Evolutionary conservation across 2,113 vertebrate genomes (phyloP).

Genomic region (Passer domesticus): DNA sequence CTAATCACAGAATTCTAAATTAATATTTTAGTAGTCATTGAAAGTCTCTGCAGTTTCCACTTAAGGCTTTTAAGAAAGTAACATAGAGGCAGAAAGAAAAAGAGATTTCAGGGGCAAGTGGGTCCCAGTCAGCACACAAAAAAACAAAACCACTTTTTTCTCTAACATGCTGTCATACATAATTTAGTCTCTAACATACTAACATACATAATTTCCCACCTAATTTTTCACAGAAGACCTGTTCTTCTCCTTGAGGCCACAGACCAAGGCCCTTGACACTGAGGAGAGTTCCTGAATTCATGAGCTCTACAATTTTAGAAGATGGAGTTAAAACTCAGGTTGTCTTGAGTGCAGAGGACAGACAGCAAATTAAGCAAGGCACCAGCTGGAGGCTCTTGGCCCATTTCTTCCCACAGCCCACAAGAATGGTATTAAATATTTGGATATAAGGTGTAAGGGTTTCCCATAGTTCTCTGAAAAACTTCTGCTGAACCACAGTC

Average conservation of each 20-base stretch:
- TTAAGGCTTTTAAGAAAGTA: neutral
- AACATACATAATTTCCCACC: neutral
- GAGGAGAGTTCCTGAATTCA: neutral
- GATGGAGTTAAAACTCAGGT: neutral
- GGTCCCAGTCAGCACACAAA: neutral
- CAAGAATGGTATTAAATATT: neutral
- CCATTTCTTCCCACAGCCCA: neutral
- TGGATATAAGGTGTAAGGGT: neutral
- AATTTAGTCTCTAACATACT: too few relatives aligned
- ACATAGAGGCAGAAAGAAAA: neutral
- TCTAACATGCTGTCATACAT: neutral
- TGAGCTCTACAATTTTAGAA: neutral
- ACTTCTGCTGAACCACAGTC: neutral
- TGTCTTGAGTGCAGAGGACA: neutral
- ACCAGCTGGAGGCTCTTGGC: neutral
- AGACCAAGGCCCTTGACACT: neutral
- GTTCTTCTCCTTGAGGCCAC: neutral
- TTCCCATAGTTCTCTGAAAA: accelerated
- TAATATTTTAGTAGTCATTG: neutral
- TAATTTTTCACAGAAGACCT: neutral
- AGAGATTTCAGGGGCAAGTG: neutral
- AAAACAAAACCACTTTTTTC: neutral
- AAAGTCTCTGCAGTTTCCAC: neutral
- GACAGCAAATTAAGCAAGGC: neutral
- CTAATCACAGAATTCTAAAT: neutral